Conservation (phyloP, 2,113 vertebrate species). For the Hymenochirus boettgeri region DNA sequence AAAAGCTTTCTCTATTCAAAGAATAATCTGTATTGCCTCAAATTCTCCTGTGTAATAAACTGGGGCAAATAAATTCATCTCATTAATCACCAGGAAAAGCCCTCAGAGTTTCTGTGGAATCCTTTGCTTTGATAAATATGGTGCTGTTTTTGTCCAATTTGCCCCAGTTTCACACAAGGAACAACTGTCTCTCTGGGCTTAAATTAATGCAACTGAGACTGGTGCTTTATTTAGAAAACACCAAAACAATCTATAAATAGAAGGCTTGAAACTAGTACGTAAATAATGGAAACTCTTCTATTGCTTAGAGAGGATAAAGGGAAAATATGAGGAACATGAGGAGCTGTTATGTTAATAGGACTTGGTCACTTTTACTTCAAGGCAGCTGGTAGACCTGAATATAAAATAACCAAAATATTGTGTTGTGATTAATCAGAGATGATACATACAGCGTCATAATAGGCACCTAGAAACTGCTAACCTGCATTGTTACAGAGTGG, state of each 20-base stretch:
- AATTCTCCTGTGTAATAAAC: not conserved
- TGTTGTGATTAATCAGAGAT: no score
- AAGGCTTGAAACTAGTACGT: not conserved
- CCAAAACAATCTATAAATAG: not conserved
- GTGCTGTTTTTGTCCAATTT: not conserved
- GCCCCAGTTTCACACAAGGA: not conserved
- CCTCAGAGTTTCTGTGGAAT: not conserved
- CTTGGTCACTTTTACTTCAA: no score
- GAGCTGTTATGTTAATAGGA: no score
- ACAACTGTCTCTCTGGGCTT: not conserved
- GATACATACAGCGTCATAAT: no score
- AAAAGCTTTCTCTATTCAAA: not conserved
- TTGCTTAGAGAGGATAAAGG: no score
- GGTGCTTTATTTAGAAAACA: not conserved
- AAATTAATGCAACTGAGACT: not conserved
- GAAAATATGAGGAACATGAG: no score
- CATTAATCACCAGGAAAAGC: not conserved
- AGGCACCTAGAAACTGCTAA: no score
- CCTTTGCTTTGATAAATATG: constrained; percentile 1
- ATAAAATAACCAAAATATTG: no score
- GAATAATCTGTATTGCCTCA: not conserved
- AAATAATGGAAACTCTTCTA: no score
- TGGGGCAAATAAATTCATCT: constrained; percentile 5
- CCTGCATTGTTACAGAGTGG: no score
- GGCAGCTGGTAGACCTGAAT: no score